A percentile compares a stretch with the other conserved stretches of the same genome.
Conservation (phyloP, 2,888 invertebrate genomes). For the Carcina quercana region DNA sequence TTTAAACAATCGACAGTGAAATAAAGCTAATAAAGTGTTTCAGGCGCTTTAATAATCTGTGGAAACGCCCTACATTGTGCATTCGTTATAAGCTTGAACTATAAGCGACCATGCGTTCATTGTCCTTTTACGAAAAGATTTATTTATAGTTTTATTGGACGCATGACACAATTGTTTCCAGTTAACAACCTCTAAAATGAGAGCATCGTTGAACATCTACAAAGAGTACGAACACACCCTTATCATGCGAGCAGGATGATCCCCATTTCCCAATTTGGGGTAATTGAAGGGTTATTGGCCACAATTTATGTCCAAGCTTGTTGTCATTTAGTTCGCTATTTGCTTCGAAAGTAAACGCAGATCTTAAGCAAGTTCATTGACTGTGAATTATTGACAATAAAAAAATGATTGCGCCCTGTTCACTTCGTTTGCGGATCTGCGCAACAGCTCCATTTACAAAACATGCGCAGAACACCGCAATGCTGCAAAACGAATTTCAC, state of each 20-base stretch:
- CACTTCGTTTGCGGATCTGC: constrained; percentile 42
- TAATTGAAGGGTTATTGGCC: constrained; percentile 13
- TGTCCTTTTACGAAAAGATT: constrained; percentile 5
- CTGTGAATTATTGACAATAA: constrained; percentile 56
- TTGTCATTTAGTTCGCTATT: no score
- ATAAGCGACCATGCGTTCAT: constrained; percentile 4
- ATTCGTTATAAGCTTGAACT: no score
- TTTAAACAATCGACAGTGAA: no score
- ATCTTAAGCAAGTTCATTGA: constrained; percentile 50
- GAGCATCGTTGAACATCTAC: not conserved
- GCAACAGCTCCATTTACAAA: constrained; percentile 46
- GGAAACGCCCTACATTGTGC: no score
- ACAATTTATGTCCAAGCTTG: no score
- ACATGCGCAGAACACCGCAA: constrained; percentile 70
- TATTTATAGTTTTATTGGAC: constrained; percentile 5
- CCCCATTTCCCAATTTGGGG: constrained; percentile 21
- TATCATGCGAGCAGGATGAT: constrained; percentile 25
- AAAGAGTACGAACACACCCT: constrained; percentile 21
- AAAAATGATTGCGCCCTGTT: constrained; percentile 1
- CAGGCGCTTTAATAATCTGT: no score
- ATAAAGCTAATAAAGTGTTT: no score
- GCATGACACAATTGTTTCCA: not conserved
- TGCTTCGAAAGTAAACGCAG: no score
- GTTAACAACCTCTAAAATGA: constrained; percentile 12
- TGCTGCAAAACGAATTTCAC: constrained; percentile 67